Evolutionary conservation across 2,797 vertebrate species (phyloP), one percentile per base, ranked within the genome.

Genomic region (Dermochelys coriacea): DNA sequence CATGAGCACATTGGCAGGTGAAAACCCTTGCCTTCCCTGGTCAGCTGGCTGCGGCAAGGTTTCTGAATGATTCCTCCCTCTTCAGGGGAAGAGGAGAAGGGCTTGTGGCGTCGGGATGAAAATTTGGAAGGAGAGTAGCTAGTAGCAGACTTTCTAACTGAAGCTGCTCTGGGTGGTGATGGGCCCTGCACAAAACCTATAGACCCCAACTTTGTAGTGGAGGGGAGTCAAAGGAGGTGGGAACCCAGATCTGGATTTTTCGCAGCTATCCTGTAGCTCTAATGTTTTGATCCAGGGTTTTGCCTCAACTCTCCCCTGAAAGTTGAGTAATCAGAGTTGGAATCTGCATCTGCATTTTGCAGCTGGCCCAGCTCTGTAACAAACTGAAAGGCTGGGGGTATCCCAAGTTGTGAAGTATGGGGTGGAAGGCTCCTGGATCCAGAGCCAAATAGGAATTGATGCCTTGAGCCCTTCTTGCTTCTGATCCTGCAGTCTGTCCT

Each of bases 61-160:
- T 94, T 95, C 0, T 10, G 78, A 88, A 12, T 89, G 51, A 96
- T 54, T 84, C 37, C 34, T 86, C 0, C 0, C 79, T 93, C 0
- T 0, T 31, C 1, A 1, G 2, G 41, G 0, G 0, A 45, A 86
- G 90, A 84, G 0, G 1, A 84, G 82, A 85, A 37, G 45, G 23
- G 15, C 88, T 88, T 95, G 88, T 75, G 91, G 82, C 85, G 82
- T 52, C 55, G 51, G 77, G 91, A 77, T 14, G 78, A 89, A 91
- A 64, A 34, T 54, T 52, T 51, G 71, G 12, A 74, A 82, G 85
- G 31, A 41, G 45, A 91, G 87, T 49, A 88, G 85, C 34, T 86
- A 1, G 49, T 6, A 31, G 34, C 45, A 49, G 31, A 34, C 23
- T 14, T 25, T 12, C 23, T 41, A 75, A 75, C 25, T 16, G 45